Conservation (phyloP, 2,797 vertebrate species). For the Sebastes cheni region DNA sequence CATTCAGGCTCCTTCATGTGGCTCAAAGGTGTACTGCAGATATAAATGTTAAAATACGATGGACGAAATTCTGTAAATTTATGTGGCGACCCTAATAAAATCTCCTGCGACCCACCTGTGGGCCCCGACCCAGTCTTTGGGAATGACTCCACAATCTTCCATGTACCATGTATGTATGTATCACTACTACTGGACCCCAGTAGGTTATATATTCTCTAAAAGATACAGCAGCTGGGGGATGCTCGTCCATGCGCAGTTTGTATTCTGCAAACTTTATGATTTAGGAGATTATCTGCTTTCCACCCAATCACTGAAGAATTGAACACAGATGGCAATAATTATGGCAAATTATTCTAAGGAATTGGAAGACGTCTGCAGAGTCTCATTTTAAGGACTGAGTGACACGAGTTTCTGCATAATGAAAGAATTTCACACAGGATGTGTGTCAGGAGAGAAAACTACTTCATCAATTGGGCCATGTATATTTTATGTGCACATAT, state of each 20-base stretch:
- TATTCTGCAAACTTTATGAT: background rate
- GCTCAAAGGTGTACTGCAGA: no score
- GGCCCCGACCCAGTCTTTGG: no score
- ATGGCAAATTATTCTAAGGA: background rate
- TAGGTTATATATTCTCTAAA: background rate
- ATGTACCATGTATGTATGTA: background rate
- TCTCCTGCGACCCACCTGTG: no score
- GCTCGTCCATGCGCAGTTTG: background rate
- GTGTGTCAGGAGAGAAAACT: background rate
- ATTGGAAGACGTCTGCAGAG: background rate
- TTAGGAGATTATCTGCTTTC: background rate
- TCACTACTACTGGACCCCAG: background rate
- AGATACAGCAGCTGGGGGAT: background rate
- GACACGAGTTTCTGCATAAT: background rate
- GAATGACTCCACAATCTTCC: background rate
- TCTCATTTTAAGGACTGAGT: background rate
- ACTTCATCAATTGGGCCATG: background rate
- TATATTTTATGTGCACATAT: background rate
- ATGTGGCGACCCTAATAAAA: no score
- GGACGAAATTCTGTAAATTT: no score
- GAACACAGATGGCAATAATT: background rate
- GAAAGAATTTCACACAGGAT: background rate
- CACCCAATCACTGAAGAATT: background rate
- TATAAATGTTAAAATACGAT: no score
- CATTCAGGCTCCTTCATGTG: no score